These are phyloP conservation scores for Drosophila multiciliata DNA, from an alignment of 2,888 invertebrate genomes.

Conservation along the genomic window DNA sequence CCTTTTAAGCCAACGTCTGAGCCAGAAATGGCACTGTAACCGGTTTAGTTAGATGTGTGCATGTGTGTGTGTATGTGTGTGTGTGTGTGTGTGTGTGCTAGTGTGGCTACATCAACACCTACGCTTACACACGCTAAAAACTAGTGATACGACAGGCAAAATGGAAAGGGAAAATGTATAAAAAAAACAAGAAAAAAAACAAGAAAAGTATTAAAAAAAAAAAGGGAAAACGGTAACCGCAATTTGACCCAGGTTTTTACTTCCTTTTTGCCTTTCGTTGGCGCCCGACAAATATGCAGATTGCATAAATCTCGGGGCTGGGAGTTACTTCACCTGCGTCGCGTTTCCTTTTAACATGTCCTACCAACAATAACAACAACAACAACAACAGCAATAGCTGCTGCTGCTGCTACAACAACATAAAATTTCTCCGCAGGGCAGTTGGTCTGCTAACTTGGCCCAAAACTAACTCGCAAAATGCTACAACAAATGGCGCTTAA, in stretches of 20 bases:
- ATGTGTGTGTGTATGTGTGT: constrained; percentile 36
- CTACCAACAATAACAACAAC: constrained; percentile 34
- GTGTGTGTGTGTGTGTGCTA: constrained; percentile 33
- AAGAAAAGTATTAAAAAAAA: constrained; percentile 16
- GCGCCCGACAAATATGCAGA: constrained; percentile 78
- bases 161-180: constrained; percentile 19
- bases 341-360: constrained; percentile 74
- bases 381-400: constrained; percentile 1
- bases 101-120: constrained; percentile 74
- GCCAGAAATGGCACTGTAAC: constrained; percentile 35
- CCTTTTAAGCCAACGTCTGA: constrained; percentile 47
- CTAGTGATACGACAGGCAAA: constrained; percentile 37
- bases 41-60: constrained; percentile 26
- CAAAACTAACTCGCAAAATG: constrained; percentile 35
- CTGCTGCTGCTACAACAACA: constrained; percentile 4
- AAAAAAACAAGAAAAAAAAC: constrained; percentile 15
- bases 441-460: constrained; percentile 15
- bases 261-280: constrained; percentile 66
- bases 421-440: constrained; percentile 1
- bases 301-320: constrained; percentile 53
- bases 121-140: constrained; percentile 43
- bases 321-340: constrained; percentile 42
- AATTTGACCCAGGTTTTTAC: constrained; percentile 77
- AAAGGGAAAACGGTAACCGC: constrained; percentile 67
- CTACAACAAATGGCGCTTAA: constrained; percentile 64